These are phyloP conservation scores for Adrianichthys oophorus DNA, from an alignment of 2,797 vertebrate genomes.

Conservation along the genomic window DNA sequence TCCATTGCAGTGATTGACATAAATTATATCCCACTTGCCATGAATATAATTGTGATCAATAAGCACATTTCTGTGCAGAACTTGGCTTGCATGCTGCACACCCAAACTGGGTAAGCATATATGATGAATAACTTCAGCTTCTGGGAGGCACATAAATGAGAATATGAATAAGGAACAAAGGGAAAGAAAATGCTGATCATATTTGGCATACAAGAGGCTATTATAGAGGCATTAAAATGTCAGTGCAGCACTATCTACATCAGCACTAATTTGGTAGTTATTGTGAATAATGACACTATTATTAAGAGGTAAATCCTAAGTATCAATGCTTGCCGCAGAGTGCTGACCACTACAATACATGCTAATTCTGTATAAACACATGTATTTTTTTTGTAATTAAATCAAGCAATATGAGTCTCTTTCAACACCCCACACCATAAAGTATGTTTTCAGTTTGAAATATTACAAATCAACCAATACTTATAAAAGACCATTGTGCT, in stretches of 20 bases:
- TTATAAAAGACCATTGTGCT: constrained; percentile 1
- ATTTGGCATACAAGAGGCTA: constrained; percentile 41
- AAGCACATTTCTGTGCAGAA: constrained; percentile 30
- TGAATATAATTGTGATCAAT: constrained; percentile 46
- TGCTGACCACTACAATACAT: constrained; percentile 2
- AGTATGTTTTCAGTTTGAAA: constrained; percentile 1
- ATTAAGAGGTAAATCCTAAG: constrained; percentile 31
- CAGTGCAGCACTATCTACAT: constrained; percentile 39
- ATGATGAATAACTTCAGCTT: constrained; percentile 52
- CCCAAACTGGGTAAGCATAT: constrained; percentile 10
- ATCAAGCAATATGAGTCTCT: too few species aligned
- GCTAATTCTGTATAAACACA: constrained; percentile 5
- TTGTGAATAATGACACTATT: constrained; percentile 25
- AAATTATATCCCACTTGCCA: constrained; percentile 23
- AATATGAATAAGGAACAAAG: constrained; percentile 36
- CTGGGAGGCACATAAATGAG: constrained; percentile 49
- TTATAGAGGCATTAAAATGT: constrained; percentile 61
- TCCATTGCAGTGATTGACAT: constrained; percentile 25
- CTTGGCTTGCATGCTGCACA: constrained; percentile 17
- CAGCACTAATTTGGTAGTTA: constrained; percentile 14
- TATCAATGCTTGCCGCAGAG: background rate
- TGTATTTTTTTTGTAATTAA: constrained; percentile 12
- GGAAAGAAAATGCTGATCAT: constrained; percentile 58
- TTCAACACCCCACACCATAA: background rate
- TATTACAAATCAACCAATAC: constrained; percentile 15